Conservation (phyloP, 1,140 invertebrate genomes). For the Pseudomyrmex dendroicus region DNA sequence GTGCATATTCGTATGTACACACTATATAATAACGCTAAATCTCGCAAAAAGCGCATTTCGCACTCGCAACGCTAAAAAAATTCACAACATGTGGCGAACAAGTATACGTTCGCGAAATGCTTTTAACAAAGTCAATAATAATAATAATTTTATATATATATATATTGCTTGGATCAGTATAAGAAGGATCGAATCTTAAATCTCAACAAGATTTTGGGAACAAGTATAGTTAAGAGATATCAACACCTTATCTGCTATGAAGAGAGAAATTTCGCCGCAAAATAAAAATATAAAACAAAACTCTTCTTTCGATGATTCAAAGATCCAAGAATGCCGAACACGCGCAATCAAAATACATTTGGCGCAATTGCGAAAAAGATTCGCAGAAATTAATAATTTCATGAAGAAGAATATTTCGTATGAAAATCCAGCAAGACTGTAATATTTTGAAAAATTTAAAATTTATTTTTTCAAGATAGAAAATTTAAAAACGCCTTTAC, state of each 20-base stretch:
- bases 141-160: not conserved
- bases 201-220: conserved; percentile 38
- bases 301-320: not conserved
- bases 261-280: not conserved
- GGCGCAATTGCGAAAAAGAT: too few species aligned
- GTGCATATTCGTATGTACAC: conserved; percentile 40
- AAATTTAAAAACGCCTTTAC: not conserved
- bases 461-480: not conserved
- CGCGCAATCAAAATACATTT: too few species aligned
- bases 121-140: conserved; percentile 27
- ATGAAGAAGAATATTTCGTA: not conserved
- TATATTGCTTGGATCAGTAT: conserved; percentile 17
- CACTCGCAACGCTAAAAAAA: conserved; percentile 22
- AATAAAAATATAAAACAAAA: not conserved
- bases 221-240: conserved; percentile 30
- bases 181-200: conserved; percentile 27
- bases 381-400: too few species aligned
- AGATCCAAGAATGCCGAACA: not conserved
- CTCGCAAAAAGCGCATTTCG: conserved; percentile 18
- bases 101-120: conserved; percentile 37
- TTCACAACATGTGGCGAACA: conserved; percentile 28
- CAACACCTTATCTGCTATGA: conserved; percentile 40
- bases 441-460: not conserved
- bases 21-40: conserved; percentile 24
- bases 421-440: not conserved